Base-by-base conservation (phyloP, 2,113 vertebrate species). In the Macquaria australasica region DNA sequence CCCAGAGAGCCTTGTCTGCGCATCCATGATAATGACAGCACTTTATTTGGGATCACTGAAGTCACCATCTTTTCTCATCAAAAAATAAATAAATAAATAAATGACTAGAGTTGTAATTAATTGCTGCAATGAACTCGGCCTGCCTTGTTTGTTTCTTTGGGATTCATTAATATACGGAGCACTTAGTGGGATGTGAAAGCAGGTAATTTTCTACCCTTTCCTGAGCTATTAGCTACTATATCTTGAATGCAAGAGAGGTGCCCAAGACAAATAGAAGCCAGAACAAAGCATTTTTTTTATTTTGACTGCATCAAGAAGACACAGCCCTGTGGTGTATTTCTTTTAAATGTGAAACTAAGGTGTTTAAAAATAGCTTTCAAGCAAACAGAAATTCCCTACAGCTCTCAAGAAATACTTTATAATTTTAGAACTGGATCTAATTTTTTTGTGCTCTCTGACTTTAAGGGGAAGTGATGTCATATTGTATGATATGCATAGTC, bases 121-220 rank as follows among this genome's bases (percentile, higher is more conserved):
- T 73, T 60, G 72, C 74, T 43, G 67, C 77, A 45, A 20, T 84
- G 74, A 89, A 87, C 73, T 48, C 34, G 1, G 18, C 5, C 77
- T 21, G 78, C 45, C 69, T 64, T 70, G 80, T 87, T 83, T 81
- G 81, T 82, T 90, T 77, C 69, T 77, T 66, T 73, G 78, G 86
- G 83, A 90, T 73, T 84, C 66, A 83, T 84, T 77, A 83, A 71
- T 59, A 83, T 20, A 21, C 15, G 41, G 31, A 66, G 73, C 78
- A 78, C 77, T 81, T 53, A 75, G 81, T 25, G 11, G 74, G 60
- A 82, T 48, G 79, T 73, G 66, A 84, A 69, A 55, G 68, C 62
- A 55, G 88, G 82, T 81, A 31, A 69, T 87, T 76, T 56, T 60
- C 68, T 20, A 39, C 70, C 73, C 50, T 66, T 80, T 31, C 66